Evolutionary conservation across 1,140 invertebrate species (phyloP), one percentile per base, ranked within the genome.

Genomic region (Pseudomyrmex pallidus): DNA sequence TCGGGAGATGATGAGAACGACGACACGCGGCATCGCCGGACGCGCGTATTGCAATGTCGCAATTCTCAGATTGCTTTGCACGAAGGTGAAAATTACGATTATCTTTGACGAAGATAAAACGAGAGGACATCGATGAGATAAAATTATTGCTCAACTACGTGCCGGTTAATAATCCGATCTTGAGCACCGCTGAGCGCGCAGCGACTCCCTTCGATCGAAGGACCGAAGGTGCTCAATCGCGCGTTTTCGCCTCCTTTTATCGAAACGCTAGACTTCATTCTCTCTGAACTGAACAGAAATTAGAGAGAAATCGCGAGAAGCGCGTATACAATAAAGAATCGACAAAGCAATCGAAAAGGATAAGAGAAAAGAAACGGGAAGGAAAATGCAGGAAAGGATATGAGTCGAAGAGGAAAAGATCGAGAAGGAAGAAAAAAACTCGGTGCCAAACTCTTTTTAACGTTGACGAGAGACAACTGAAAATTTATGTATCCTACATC

Each of bases 391-490:
- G 48, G 4, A n/a, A 48, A 63, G 54, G 35, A 35, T 35, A 1
- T 35, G 35, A 35, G 4, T 35, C 4, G 35, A 0, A 35, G 52
- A 76, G 22, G 8, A 54, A 35, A 68, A 35, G 63, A 78, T 57
- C 54, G 54, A 20, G 76, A 3, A 48, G 48, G 59, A 54, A 44
- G 44, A 85, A 74, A 77, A 77, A 70, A 67, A 82, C 22, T 82
- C 76, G 84, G 84, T 87, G 85, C 84, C 84, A 87, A 87, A 87
- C 56, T 64, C 22, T 87, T 76, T 61, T 82, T 64, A 64, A 82
- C 52, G 22, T 63, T 82, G 63, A 82, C 74, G 61, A 66, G 63
- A 66, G 64, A 50, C 67, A 80, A 50, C 63, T 63, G 48, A 82
- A 62, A 68, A 52, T 35, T 35, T 35, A 52, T 77, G 64, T 74